Conservation (phyloP, 2,113 vertebrate species). For the Antennarius striatus region DNA sequence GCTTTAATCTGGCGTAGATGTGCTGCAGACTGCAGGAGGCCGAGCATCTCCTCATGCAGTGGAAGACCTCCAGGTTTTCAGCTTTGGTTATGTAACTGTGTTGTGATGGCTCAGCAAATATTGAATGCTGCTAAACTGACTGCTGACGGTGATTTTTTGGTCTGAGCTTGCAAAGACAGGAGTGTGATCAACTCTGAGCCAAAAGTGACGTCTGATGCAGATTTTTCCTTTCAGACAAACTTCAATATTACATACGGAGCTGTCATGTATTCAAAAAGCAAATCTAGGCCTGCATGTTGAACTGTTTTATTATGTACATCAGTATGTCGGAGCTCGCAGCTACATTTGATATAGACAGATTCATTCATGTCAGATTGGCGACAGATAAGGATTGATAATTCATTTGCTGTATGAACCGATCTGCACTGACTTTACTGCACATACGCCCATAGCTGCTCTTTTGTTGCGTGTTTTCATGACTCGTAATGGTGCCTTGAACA, state of each 20-base stretch:
- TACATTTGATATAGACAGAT: not conserved
- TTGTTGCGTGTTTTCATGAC: not conserved
- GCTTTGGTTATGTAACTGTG: constrained; percentile 65
- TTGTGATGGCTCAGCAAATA: constrained; percentile 50
- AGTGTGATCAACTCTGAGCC: too few relatives aligned
- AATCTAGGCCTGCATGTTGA: too few relatives aligned
- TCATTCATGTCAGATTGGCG: not conserved
- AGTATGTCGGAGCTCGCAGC: not conserved
- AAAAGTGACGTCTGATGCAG: not conserved
- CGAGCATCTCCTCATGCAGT: constrained; percentile 36
- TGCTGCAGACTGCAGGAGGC: constrained; percentile 25
- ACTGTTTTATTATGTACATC: not conserved
- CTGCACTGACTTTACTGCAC: too few relatives aligned
- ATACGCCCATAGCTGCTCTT: too few relatives aligned
- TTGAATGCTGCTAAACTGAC: constrained; percentile 42
- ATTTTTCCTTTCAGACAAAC: constrained; percentile 1
- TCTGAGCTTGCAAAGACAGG: not conserved
- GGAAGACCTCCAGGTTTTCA: constrained; percentile 48
- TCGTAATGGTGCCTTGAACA: constrained; percentile 5
- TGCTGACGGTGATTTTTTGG: constrained; percentile 15
- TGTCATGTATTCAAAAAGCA: not conserved
- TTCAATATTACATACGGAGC: not conserved
- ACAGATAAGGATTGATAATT: too few relatives aligned
- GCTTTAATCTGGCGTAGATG: not conserved
- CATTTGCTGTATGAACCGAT: too few relatives aligned